A percentile compares a stretch with the other conserved stretches of the same genome.
These are phyloP conservation scores for Hemibagrus guttatus DNA, from an alignment of 2,797 vertebrate species.

Conservation along the genomic window DNA sequence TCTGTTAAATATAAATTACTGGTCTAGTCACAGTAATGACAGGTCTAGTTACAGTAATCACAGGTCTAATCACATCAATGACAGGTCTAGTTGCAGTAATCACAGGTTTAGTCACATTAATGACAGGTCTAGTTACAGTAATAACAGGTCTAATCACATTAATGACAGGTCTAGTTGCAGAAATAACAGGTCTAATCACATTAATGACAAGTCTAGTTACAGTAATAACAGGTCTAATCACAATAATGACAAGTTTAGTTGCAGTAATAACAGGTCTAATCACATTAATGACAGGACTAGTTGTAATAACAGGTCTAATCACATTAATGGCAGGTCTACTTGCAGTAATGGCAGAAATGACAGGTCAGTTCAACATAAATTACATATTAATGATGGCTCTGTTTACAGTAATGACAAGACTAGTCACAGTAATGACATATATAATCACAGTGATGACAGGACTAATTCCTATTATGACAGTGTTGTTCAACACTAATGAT, in stretches of 20 bases:
- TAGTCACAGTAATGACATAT: not conserved
- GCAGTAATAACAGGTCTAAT: not conserved
- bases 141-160: not conserved
- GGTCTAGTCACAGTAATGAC: not conserved
- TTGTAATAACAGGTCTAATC: not conserved
- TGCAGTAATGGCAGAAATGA: not conserved
- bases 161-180: not conserved
- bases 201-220: not conserved
- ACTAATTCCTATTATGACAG: not conserved
- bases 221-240: not conserved
- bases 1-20: too few species aligned
- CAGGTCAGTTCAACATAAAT: not conserved
- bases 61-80: not conserved
- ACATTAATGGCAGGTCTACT: not conserved
- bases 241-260: not conserved
- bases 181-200: not conserved
- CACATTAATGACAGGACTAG: not conserved
- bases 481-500: not conserved
- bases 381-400: not conserved
- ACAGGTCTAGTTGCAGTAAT: not conserved
- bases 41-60: not conserved
- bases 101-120: not conserved
- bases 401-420: not conserved
- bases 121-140: not conserved
- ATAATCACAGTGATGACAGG: not conserved